A percentile compares a stretch with the other conserved stretches of the same genome.
Evolutionary conservation across 2,888 invertebrate genomes (phyloP).

Genomic region (Lasioglossum morio): DNA sequence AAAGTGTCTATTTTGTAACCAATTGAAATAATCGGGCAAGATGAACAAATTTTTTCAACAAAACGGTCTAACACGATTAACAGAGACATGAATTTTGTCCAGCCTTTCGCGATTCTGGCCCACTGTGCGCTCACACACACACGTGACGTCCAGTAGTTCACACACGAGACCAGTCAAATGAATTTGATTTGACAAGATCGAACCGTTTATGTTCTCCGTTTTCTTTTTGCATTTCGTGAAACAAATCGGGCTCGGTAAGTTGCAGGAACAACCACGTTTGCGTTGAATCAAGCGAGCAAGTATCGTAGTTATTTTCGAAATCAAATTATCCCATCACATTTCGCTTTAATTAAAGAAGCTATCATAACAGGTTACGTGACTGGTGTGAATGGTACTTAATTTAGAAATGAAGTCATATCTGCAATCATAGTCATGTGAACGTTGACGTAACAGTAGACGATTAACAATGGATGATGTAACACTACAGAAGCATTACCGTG

Average conservation of each 20-base stretch:
- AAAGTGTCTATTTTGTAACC: too few species aligned
- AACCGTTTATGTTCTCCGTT: background rate
- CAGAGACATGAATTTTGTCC: too few species aligned
- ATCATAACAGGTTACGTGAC: background rate
- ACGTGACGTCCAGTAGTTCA: too few species aligned
- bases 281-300: background rate
- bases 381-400: background rate
- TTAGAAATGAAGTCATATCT: background rate
- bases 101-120: background rate
- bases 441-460: background rate
- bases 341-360: background rate
- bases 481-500: background rate
- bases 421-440: background rate
- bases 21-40: too few species aligned
- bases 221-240: background rate
- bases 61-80: too few species aligned
- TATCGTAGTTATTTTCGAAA: background rate
- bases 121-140: background rate
- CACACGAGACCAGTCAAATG: background rate
- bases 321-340: background rate
- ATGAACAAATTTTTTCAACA: too few species aligned
- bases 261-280: background rate
- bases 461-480: background rate
- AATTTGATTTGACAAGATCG: too few species aligned
- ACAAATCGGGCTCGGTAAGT: background rate